Conservation (phyloP, 2,888 invertebrate genomes). For the Trissoscelio sp. region DNA sequence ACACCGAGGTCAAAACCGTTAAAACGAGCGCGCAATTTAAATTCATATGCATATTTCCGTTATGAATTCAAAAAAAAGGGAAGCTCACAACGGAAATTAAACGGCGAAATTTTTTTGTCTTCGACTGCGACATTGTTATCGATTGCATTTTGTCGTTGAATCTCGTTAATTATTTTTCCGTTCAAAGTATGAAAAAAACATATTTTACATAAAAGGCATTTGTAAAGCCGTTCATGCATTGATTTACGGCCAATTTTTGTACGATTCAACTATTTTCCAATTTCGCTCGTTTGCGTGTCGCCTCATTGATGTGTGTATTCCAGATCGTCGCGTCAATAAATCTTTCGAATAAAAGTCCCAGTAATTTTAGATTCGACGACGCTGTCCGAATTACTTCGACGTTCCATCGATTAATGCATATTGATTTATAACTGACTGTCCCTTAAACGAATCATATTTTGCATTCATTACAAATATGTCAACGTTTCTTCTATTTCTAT, state of each 20-base stretch:
- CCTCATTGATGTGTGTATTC: slow-evolving; percentile 13
- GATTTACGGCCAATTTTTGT: slow-evolving; percentile 42
- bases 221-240: slow-evolving; percentile 9
- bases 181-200: slow-evolving; percentile 4
- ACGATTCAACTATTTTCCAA: slow-evolving; percentile 44
- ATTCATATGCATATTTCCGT: neutral
- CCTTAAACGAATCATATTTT: slow-evolving; percentile 47
- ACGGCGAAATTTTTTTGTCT: neutral
- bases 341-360: slow-evolving; percentile 44
- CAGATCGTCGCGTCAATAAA: slow-evolving; percentile 42
- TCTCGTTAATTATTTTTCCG: too few species aligned
- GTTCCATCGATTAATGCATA: slow-evolving; percentile 55
- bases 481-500: slow-evolving; percentile 34
- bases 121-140: neutral
- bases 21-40: neutral
- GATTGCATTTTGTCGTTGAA: neutral
- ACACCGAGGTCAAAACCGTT: neutral
- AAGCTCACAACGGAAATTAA: neutral
- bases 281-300: slow-evolving; percentile 28
- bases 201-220: slow-evolving; percentile 1
- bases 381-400: slow-evolving; percentile 42
- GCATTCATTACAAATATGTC: slow-evolving; percentile 26
- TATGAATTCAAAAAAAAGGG: neutral
- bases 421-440: slow-evolving; percentile 39
- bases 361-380: slow-evolving; percentile 33